A percentile compares a stretch with the other conserved stretches of the same genome.
phyloP scores from a whole-genome alignment of 2,113 vertebrate genomes.

The Ictalurus punctatus region DNA sequence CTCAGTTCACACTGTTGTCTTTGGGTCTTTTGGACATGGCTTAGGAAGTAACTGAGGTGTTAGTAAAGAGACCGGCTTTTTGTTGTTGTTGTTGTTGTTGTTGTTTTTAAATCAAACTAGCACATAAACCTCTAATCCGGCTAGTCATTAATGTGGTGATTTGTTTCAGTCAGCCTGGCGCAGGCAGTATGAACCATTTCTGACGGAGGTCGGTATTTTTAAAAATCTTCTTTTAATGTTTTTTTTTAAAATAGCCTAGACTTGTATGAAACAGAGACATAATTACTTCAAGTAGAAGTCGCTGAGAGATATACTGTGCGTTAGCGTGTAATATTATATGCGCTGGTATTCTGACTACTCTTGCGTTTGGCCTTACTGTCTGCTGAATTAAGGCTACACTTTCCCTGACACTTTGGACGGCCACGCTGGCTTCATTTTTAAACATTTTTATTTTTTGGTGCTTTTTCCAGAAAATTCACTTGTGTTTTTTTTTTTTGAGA shows the following conservation, averaged over 20 bases:
- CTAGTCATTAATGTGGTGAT: neutral
- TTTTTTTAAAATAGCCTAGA: too few species aligned
- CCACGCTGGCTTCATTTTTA: neutral
- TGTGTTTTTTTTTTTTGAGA: neutral
- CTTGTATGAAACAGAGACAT: neutral
- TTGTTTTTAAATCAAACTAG: too few species aligned
- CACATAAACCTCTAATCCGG: too few species aligned
- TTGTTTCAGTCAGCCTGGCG: neutral
- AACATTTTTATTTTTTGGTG: too few species aligned
- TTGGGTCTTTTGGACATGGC: slow-evolving; percentile 49
- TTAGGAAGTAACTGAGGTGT: slow-evolving; percentile 8
- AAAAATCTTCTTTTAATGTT: neutral
- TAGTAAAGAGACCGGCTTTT: neutral
- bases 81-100: too few species aligned
- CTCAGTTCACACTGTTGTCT: slow-evolving; percentile 37
- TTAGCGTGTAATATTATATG: neutral
- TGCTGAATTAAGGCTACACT: neutral
- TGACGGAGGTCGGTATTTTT: neutral
- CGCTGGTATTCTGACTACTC: neutral
- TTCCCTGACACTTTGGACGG: neutral
- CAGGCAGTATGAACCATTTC: neutral
- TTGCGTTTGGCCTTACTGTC: neutral
- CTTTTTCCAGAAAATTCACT: neutral
- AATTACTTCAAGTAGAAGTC: neutral
- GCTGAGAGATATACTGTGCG: neutral